Evolutionary conservation across 2,113 vertebrate genomes (phyloP), one percentile per base, ranked within the genome.

Genomic region (Apteryx mantelli): DNA sequence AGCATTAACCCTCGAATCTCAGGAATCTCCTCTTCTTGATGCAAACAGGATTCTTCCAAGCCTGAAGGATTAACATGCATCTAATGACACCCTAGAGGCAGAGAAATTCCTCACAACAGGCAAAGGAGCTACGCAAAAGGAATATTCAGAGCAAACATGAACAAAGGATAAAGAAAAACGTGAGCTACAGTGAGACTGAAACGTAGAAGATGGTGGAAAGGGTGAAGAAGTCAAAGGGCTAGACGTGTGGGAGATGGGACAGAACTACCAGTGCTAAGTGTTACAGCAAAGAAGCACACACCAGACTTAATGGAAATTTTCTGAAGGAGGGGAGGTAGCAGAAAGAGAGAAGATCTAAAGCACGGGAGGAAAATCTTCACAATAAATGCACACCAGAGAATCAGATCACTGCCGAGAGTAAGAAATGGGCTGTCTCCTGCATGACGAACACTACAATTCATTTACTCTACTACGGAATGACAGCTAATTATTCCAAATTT

Each of bases 401-500:
- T n/a, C 40, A 26, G 92, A 91, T 94, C 92, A 89, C 5, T 81
- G 93, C 86, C 36, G 74, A 89, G 95, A 94, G 95, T 97, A 97
- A 98, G 97, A 86, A 98, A 98, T 98, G 97, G 97, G 95, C 93
- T 97, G 96, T 95, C 96, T 98, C 58, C 89, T 85, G 96, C 95
- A 94, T 97, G 95, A 95, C 77, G 97, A 98, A 98, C 92, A 52
- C 98, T 95, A 96, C 98, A 98, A 98, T 98, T 98, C 97, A 98
- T 98, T 98, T 98, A 94, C 94, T 95, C 76, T 97, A 95, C 97
- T 80, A 86, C 98, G 97, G 97, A 97, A 97, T 97, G 97, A 98
- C 98, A 98, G 98, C 97, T 98, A 98, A 98, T 98, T 98, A 98
- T 98, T 98, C 98, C 97, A 96, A 91, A 96, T 95, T 98, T 97